Conservation (phyloP, 2,888 invertebrate species). For the Nomada flava region DNA sequence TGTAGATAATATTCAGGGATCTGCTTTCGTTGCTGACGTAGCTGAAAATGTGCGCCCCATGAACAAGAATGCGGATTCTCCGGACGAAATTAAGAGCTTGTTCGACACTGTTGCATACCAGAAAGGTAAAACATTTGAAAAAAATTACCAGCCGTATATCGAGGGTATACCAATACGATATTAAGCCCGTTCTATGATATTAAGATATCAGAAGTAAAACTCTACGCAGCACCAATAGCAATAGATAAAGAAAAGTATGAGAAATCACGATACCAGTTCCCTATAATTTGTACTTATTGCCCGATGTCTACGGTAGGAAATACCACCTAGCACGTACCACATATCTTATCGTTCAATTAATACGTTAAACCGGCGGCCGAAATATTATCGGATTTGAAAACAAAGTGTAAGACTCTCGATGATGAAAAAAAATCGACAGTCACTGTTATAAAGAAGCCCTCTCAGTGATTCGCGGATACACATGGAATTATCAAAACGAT, state of each 20-base stretch:
- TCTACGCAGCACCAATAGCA: neutral
- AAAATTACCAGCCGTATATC: neutral
- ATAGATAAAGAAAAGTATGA: neutral
- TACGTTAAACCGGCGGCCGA: neutral
- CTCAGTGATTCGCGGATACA: neutral
- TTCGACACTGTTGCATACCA: constrained; percentile 88
- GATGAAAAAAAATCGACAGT: neutral
- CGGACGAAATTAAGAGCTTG: constrained; percentile 84
- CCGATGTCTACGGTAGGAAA: neutral
- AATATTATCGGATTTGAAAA: constrained; percentile 17
- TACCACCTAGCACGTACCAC: neutral
- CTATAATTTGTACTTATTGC: neutral
- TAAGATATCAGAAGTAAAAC: neutral
- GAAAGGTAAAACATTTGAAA: constrained; percentile 84
- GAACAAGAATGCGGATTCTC: constrained; percentile 84
- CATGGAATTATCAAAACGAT: neutral
- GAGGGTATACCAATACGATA: neutral
- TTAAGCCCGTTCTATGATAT: neutral
- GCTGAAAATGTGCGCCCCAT: constrained; percentile 85
- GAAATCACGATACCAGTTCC: neutral
- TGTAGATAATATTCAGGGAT: constrained; percentile 83
- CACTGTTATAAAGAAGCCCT: neutral
- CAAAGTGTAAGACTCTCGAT: neutral
- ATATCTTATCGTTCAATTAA: constrained; percentile 36
- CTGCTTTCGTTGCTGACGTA: constrained; percentile 82